Conservation (phyloP, 2,113 vertebrate species). For the Microtus ochrogaster region DNA sequence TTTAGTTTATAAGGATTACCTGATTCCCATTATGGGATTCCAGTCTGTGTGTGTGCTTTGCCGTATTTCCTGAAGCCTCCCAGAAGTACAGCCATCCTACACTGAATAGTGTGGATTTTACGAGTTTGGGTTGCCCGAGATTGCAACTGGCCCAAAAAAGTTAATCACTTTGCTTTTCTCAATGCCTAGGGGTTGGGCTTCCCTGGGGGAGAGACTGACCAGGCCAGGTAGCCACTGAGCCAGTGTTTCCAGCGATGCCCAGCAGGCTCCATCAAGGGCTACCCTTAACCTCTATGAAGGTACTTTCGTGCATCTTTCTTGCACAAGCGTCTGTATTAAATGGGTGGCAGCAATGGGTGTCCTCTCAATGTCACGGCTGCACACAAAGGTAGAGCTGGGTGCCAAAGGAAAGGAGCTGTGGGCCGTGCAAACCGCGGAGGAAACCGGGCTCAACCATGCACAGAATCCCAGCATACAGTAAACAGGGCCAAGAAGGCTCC, state of each 20-base stretch:
- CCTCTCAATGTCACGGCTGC: no score
- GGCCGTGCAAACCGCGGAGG: neutral
- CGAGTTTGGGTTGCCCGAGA: neutral
- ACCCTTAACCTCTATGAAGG: neutral
- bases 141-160: neutral
- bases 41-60: neutral
- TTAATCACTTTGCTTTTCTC: constrained; percentile 25
- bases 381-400: neutral
- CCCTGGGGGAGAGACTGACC: neutral
- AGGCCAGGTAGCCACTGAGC: neutral
- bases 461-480: neutral
- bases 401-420: neutral
- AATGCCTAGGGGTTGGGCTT: neutral
- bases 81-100: neutral
- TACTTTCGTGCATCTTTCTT: neutral
- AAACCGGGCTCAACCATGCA: neutral
- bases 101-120: neutral
- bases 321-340: neutral
- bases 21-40: neutral
- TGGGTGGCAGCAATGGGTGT: neutral
- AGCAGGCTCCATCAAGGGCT: neutral
- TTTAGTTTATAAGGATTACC: neutral
- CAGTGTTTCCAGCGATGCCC: neutral
- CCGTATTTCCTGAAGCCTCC: neutral
- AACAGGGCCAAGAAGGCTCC: neutral